Evolutionary conservation across 2,888 invertebrate genomes (phyloP), one percentile per base, ranked within the genome.

Genomic region (Monopis laevigella): DNA sequence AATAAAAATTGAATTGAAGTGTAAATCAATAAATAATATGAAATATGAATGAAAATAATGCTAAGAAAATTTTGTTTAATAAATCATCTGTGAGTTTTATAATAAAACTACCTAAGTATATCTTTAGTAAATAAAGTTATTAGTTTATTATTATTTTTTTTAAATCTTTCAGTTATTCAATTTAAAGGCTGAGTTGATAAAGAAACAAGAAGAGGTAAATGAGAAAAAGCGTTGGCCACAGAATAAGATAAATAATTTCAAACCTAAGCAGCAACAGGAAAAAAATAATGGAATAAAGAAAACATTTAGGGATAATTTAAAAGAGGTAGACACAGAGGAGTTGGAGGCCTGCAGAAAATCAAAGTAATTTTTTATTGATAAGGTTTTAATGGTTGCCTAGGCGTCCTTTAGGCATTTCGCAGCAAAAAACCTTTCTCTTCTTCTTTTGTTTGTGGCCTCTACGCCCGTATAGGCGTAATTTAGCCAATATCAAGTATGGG

Each of bases 171-270:
- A 87, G 84, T 60, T 93, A 39, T 69, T 93, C n/a, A 91, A 89
- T 55, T 75, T 97, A 45, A 96, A 96, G 75, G 96, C 96, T 1
- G 96, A 97, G 69, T 78, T 97, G 11, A 65, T 91, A 34, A 84
- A 90, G 46, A 96, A 96, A 66, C 91, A 94, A 68, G 88, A 90
- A 53, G 94, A 96, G 69, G 87, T 92, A 1, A 77, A 82, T 43
- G 85, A 86, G 56, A 86, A 86, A 4, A 91, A 87, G 55, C 69
- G 74, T 16, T 55, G 73, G 1, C 78, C 84, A 2, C 67, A 77
- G 42, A 63, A 82, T 42, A 84, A 83, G 52, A 61, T 84, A 50
- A 82, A 82, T 40, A 74, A 75, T 44, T 82, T 77, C 44, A 74
- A 75, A 39, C 75, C 83, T 3, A 59, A 64, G 18, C 65, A 63